phyloP scores from a whole-genome alignment of 2,797 vertebrate species.

The Darevskia nairensis region DNA sequence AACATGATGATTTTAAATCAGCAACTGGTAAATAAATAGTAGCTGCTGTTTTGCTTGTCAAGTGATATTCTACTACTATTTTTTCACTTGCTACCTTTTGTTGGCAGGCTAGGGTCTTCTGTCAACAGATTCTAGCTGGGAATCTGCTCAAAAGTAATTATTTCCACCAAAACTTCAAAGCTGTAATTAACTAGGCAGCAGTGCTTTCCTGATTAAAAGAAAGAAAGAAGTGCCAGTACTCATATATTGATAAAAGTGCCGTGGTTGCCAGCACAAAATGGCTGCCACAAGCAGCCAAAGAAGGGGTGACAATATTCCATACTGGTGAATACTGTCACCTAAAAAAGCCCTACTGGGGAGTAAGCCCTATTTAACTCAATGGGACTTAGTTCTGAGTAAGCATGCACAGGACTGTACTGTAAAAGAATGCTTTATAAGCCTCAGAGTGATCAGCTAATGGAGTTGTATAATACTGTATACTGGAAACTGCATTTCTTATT shows the following conservation, averaged over 20 bases:
- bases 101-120: background rate
- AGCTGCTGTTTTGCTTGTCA: background rate
- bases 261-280: too few relatives aligned
- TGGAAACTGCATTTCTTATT: constrained; percentile 7
- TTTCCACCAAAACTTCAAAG: background rate
- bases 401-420: background rate
- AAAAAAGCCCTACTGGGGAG: background rate
- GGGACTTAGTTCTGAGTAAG: background rate
- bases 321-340: too few relatives aligned
- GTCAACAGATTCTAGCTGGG: background rate
- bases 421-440: constrained; percentile 15
- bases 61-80: background rate
- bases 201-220: too few relatives aligned
- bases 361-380: background rate
- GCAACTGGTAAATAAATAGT: background rate
- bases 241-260: too few relatives aligned
- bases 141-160: background rate
- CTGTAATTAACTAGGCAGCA: too few relatives aligned
- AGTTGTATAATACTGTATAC: constrained; percentile 12
- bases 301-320: too few relatives aligned
- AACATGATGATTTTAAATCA: background rate
- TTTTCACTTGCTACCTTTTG: background rate
- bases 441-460: background rate
- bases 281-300: too few relatives aligned
- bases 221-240: too few relatives aligned